Conservation (phyloP, 2,888 invertebrate genomes). For the Scrobipalpa costella region DNA sequence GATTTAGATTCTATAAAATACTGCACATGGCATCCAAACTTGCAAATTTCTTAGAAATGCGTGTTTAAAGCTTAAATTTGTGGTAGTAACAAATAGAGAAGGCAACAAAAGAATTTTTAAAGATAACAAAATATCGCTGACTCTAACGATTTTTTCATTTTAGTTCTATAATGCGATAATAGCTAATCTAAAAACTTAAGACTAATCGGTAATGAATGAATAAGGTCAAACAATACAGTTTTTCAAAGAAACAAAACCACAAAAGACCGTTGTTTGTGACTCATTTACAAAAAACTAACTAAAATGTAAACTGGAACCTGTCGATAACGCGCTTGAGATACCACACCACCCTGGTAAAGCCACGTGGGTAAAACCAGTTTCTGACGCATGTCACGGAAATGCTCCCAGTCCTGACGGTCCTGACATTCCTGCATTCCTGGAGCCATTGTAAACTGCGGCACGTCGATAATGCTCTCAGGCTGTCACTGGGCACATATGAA, state of each 20-base stretch:
- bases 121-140: too few relatives aligned
- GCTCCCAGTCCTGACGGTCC: constrained; percentile 7
- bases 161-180: too few relatives aligned
- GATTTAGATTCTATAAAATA: neutral
- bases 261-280: neutral
- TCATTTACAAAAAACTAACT: neutral
- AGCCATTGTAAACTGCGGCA: constrained; percentile 4
- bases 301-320: constrained; percentile 17
- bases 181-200: neutral
- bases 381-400: constrained; percentile 8
- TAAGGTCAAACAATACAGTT: neutral
- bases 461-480: neutral
- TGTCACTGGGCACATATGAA: neutral
- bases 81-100: too few relatives aligned
- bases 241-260: neutral
- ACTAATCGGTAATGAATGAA: constrained; percentile 3
- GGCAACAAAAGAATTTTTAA: too few relatives aligned
- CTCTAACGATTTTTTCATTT: too few relatives aligned
- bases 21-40: neutral
- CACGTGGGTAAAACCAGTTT: constrained; percentile 13
- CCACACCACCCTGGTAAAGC: constrained; percentile 2
- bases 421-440: constrained; percentile 14
- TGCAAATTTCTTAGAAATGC: too few relatives aligned
- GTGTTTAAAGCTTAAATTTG: too few relatives aligned
- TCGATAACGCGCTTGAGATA: constrained; percentile 5